Conservation (phyloP, 2,797 vertebrate species). For the Florisuga fusca region DNA sequence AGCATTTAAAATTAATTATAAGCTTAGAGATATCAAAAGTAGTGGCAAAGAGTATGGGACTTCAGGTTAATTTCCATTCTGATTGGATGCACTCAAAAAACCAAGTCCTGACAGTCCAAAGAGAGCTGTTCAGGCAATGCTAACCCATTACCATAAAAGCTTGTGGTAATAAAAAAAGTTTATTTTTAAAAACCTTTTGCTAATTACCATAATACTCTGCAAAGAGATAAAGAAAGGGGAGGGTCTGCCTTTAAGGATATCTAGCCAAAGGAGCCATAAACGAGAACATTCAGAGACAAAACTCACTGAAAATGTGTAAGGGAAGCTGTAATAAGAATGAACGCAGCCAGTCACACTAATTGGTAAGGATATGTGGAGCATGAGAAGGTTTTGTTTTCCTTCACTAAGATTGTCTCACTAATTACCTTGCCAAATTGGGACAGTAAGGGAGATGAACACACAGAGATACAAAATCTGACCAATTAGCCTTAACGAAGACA, state of each 20-base stretch:
- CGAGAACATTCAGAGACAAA: too few relatives aligned
- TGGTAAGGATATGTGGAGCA: neutral
- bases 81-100: neutral
- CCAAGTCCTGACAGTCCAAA: neutral
- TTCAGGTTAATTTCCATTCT: neutral
- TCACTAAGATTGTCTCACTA: neutral
- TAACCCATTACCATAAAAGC: neutral
- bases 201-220: neutral
- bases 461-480: neutral
- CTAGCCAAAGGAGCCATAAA: neutral
- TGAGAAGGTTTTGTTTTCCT: neutral
- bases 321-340: neutral
- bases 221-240: neutral
- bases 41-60: neutral
- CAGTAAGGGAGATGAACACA: neutral
- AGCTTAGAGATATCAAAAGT: neutral
- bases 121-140: neutral
- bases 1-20: neutral
- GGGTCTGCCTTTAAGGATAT: neutral
- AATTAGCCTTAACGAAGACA: neutral
- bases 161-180: neutral
- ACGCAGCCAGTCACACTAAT: neutral
- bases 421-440: neutral
- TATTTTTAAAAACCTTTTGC: neutral
- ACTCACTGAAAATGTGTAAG: neutral